A percentile compares a stretch with the other conserved stretches of the same genome.
phyloP scores from a whole-genome alignment of 2,797 vertebrate species.

The Sebastes nivosus region DNA sequence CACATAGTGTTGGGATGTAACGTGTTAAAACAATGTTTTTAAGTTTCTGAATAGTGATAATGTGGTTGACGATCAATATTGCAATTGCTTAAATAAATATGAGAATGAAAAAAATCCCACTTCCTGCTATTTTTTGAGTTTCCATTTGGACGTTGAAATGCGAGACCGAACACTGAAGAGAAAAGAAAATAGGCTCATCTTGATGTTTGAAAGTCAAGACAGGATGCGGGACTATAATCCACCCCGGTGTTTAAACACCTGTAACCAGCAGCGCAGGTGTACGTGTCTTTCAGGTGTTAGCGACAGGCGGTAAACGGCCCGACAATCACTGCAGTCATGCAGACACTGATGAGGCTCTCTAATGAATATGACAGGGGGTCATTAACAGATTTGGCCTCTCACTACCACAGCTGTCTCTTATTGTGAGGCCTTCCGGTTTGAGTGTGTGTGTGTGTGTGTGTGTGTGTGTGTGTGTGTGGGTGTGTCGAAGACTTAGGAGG shows the following conservation, averaged over 20 bases:
- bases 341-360: constrained; percentile 63
- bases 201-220: not conserved
- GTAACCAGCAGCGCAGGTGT: constrained; percentile 53
- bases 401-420: constrained; percentile 69
- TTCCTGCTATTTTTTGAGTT: not conserved
- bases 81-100: not conserved
- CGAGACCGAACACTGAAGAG: not conserved
- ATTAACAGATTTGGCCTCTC: constrained; percentile 70
- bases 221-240: constrained; percentile 13
- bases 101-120: not conserved
- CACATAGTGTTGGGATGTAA: not conserved
- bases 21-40: not conserved
- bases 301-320: constrained; percentile 58
- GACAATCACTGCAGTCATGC: constrained; percentile 63
- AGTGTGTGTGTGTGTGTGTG: not conserved
- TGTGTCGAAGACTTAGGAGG: constrained; percentile 10
- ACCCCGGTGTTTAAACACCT: constrained; percentile 9
- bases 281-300: constrained; percentile 60
- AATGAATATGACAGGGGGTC: constrained; percentile 75
- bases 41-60: not conserved
- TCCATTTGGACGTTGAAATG: not conserved
- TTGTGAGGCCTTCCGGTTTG: constrained; percentile 50
- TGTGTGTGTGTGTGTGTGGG: constrained; percentile 2
- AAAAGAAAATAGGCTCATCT: not conserved
- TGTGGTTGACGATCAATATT: not conserved